Evolutionary conservation across 35 echinoderm and acorn worm genomes (phyloP), one percentile per base, ranked within the genome.

Genomic region (Anneissia japonica): DNA sequence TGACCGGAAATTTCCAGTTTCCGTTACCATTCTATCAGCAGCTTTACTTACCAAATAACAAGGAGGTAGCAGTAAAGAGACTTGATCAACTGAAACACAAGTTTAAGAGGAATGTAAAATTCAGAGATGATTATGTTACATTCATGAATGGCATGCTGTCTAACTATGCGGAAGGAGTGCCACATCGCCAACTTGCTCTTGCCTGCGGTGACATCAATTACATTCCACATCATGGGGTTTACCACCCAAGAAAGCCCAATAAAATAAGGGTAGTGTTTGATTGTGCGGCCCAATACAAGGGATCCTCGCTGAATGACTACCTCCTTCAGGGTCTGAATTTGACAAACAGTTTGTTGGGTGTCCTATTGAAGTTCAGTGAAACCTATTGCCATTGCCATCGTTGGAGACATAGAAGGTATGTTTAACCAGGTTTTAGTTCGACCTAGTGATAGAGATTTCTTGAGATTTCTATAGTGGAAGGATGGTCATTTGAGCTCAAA

Each of bases 241-340:
- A 77, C 39, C 85, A 94, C 31, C 93, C 93, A 19, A 79, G 81
- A 26, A 91, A 91, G 79, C 83, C 92, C 6, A 80, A 83, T 12
- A 94, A 94, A 43, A 55, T 88, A 3, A 38, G 93, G n/a, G 86
- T 94, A 13, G 84, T 91, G 0, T 95, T 78, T 64, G 85, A 91
- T 41, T n/a, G n/a, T 77, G 73, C 93, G 11, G 85, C 93, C 30
- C 56, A 31, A 72, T 93, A 84, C 81, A 30, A 88, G 30, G 87
- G 79, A 9, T 85, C 76, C 7, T 85, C 86, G 31, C 37, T 84
- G 5, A 93, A 93, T 31, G 16, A 89, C 12, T 4, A 77, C 1
- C 37, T 89, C 14, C 80, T 90, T 10, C 89, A 86, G 37, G 89
- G 89, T 6, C 89, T 83, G 4, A 34, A 86, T 38, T 37, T 79